Conservation (phyloP, 2,888 invertebrate genomes). For the Drosophila barbarae region DNA sequence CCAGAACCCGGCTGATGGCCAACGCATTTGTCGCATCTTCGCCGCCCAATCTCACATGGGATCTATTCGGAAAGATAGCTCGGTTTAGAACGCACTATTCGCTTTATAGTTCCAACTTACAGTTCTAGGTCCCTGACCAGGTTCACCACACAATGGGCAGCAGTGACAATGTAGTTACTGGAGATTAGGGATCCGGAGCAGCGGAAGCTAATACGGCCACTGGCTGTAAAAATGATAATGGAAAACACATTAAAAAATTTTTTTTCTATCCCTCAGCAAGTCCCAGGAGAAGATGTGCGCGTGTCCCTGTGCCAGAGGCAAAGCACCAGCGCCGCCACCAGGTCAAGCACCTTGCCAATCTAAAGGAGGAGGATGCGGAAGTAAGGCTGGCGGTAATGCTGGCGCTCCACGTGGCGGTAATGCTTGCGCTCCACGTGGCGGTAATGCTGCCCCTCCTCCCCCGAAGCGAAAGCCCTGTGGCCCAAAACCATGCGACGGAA, state of each 20-base stretch:
- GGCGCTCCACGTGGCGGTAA: background rate
- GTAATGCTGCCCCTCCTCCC: background rate
- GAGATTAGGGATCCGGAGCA: slow-evolving; percentile 82
- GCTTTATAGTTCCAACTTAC: slow-evolving; percentile 68
- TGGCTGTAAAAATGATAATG: slow-evolving; percentile 51
- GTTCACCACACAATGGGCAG: slow-evolving; percentile 83
- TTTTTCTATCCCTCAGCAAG: background rate
- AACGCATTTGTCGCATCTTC: slow-evolving; percentile 82
- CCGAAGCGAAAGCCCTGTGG: slow-evolving; percentile 12
- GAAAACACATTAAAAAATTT: background rate
- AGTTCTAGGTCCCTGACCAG: slow-evolving; percentile 80
- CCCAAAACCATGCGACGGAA: slow-evolving; percentile 23
- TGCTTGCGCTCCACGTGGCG: background rate
- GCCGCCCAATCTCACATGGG: slow-evolving; percentile 84
- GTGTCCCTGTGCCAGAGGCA: slow-evolving; percentile 26
- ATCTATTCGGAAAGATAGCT: slow-evolving; percentile 72
- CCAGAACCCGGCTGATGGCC: slow-evolving; percentile 80
- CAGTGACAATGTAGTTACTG: slow-evolving; percentile 82
- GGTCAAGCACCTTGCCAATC: background rate
- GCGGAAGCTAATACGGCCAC: slow-evolving; percentile 75
- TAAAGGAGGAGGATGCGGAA: slow-evolving; percentile 11
- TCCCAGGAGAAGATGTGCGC: slow-evolving; percentile 24
- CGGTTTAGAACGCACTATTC: background rate
- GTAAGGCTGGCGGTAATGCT: slow-evolving; percentile 1
- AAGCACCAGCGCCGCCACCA: background rate